Evolutionary conservation across 2,888 invertebrate genomes (phyloP), one percentile per base, ranked within the genome.

Genomic region (Lasioglossum calceatum): DNA sequence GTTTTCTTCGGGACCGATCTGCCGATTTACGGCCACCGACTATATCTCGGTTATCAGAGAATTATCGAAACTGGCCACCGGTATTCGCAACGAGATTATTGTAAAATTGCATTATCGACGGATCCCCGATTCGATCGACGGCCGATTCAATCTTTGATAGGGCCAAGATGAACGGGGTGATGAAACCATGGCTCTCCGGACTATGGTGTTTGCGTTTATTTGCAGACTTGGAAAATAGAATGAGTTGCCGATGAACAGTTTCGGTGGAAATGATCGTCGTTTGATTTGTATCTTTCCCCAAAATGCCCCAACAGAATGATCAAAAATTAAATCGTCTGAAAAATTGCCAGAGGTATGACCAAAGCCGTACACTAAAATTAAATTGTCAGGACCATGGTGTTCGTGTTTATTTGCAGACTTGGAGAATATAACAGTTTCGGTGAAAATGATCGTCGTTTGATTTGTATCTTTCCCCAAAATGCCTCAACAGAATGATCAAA

Each of bases 11-110:
- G 27, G 16, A 14, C 61, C 16, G 61, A 14, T 32, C 16, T 16
- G 61, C 61, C 61, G 61, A 64, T 64, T 64, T 64, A 27, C 27
- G 1, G 16, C 61, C 27, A 2, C 16, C 61, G 14, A 27, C 27
- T 27, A 16, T 67, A 67, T 67, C 76, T 67, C 76, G 50, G 36
- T 42, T 19, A 76, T 58, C 39, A 27, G 61, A 42, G 42, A 54
- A 76, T 61, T 58, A 54, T 61, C 42, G 39, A 42, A 32, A 54
- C 23, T 10, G 67, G 36, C 36, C 67, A 54, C 36, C 54, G 39
- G 16, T 75, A 32, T 12, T n/a, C 75, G 58, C 39, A 36, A 64
- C 61, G 27, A n/a, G 39, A 39, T 39, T 67, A 67, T 67, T 67
- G 36, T 8, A 36, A 67, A 67, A 67, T 67, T 32, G 42, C 23